These are phyloP conservation scores for Caenorhabditis zanzibari DNA, from an alignment of 2,888 invertebrate genomes.

Conservation along the genomic window DNA sequence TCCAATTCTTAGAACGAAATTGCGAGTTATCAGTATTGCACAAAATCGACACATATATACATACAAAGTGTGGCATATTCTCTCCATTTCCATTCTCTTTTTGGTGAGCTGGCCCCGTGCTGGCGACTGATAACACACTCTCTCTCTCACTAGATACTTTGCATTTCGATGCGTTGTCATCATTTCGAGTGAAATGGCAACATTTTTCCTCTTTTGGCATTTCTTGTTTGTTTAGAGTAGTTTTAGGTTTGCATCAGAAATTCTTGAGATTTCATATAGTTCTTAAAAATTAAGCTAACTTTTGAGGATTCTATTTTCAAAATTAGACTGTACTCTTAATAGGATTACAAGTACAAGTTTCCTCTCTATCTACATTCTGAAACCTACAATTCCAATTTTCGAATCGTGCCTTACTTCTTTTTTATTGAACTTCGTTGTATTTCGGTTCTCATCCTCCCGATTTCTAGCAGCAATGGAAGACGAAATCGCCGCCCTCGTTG, in stretches of 20 bases:
- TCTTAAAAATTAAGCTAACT: not conserved
- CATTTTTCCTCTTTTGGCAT: conserved; percentile 21
- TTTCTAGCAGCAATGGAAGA: conserved; percentile 87
- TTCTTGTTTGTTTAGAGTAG: conserved; percentile 8
- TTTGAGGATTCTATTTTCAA: not conserved
- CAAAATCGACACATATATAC: conserved; percentile 56
- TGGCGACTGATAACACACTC: conserved; percentile 39
- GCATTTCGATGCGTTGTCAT: conserved; percentile 45
- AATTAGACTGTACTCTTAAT: not conserved
- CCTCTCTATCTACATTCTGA: not conserved
- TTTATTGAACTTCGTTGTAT: not conserved
- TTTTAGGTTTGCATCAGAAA: not conserved
- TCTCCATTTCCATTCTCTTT: conserved; percentile 19
- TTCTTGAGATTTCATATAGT: not conserved
- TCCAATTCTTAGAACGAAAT: conserved; percentile 61
- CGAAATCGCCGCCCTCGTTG: conserved; percentile 92
- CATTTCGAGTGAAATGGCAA: conserved; percentile 28
- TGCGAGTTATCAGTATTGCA: conserved; percentile 43
- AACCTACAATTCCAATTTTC: not conserved
- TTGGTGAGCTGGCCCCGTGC: conserved; percentile 40
- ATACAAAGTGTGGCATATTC: conserved; percentile 39
- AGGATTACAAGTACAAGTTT: not conserved
- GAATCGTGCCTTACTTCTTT: not conserved
- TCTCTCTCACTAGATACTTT: conserved; percentile 23
- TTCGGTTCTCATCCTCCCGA: not conserved